These are phyloP conservation scores for Calephelis perditalis DNA, from an alignment of 2,888 invertebrate genomes.

Conservation along the genomic window DNA sequence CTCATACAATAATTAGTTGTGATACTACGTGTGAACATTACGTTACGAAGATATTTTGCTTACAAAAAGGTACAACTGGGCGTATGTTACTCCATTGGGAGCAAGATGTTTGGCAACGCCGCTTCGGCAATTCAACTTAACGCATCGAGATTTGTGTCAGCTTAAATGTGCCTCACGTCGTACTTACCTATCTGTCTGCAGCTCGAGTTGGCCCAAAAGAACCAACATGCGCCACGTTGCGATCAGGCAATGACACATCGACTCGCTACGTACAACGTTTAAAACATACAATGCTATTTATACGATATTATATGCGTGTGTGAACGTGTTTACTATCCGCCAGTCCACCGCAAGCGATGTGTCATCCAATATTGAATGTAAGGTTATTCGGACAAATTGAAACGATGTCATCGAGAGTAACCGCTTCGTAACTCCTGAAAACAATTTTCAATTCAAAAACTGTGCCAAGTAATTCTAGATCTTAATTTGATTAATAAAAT, in stretches of 20 bases:
- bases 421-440: background rate
- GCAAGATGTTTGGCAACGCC: constrained; percentile 19
- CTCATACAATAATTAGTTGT: no score
- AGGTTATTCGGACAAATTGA: constrained; percentile 58
- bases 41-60: constrained; percentile 39
- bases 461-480: no score
- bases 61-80: constrained; percentile 24
- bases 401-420: constrained; percentile 40
- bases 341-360: constrained; percentile 65
- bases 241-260: constrained; percentile 61
- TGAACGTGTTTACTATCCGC: constrained; percentile 67
- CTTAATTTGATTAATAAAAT: no score
- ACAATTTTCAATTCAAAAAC: constrained; percentile 19
- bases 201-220: constrained; percentile 38
- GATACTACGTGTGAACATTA: background rate
- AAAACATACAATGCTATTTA: constrained; percentile 67
- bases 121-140: constrained; percentile 2
- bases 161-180: constrained; percentile 34
- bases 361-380: constrained; percentile 64
- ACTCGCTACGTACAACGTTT: constrained; percentile 60
- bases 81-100: background rate
- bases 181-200: constrained; percentile 51
- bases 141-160: constrained; percentile 1
- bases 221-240: constrained; percentile 38
- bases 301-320: constrained; percentile 60